Conservation (phyloP, 1,140 invertebrate species). For the Zelostemma sp. region DNA sequence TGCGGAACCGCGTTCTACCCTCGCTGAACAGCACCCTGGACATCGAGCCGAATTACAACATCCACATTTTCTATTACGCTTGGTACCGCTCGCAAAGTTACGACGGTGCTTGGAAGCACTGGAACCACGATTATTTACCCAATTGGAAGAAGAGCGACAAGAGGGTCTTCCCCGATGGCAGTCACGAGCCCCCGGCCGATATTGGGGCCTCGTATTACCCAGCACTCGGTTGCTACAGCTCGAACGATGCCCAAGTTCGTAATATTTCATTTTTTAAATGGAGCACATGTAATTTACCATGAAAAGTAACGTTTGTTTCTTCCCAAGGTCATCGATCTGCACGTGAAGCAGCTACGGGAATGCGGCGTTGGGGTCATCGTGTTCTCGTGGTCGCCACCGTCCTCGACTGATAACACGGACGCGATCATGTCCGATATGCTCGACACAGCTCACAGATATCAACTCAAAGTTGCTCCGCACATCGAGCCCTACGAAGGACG, state of each 20-base stretch:
- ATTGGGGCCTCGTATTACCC: slow-evolving; percentile 70
- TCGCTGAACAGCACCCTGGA: slow-evolving; percentile 45
- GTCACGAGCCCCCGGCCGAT: slow-evolving; percentile 65
- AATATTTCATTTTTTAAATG: not conserved
- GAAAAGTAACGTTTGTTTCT: slow-evolving; percentile 7
- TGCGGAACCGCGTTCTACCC: slow-evolving; percentile 55
- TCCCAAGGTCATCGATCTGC: slow-evolving; percentile 64
- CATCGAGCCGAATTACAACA: slow-evolving; percentile 63
- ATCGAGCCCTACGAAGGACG: slow-evolving; percentile 67
- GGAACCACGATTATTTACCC: slow-evolving; percentile 68
- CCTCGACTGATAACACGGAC: slow-evolving; percentile 61
- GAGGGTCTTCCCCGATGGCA: slow-evolving; percentile 64
- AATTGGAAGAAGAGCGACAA: slow-evolving; percentile 69
- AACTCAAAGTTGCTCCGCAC: slow-evolving; percentile 68
- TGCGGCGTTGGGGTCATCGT: slow-evolving; percentile 67
- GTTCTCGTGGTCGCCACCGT: slow-evolving; percentile 68
- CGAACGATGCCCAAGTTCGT: slow-evolving; percentile 61
- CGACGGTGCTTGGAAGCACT: slow-evolving; percentile 67
- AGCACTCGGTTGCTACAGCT: slow-evolving; percentile 69
- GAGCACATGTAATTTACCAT: too few species aligned
- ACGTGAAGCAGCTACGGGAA: slow-evolving; percentile 67
- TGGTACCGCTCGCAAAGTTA: slow-evolving; percentile 68
- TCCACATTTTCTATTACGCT: slow-evolving; percentile 71
- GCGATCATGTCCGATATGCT: slow-evolving; percentile 64
- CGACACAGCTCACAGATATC: slow-evolving; percentile 63